Percentiles rank a stretch among this genome's conserved stretches.
phyloP scores from a whole-genome alignment of 2,797 vertebrate genomes.

The Taeniopygia guttata region DNA sequence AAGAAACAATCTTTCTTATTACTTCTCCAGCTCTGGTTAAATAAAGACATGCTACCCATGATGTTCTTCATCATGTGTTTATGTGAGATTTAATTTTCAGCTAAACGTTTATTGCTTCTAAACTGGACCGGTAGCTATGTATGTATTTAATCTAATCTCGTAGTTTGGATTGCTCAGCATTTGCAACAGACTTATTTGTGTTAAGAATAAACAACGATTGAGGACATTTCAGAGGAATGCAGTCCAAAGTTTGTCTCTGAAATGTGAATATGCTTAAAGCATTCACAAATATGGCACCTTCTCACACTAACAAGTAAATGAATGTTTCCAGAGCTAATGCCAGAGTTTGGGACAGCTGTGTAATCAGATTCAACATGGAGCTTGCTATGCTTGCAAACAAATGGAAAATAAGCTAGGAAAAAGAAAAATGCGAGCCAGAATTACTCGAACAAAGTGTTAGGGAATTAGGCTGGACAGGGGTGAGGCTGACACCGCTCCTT shows the following conservation, averaged over 20 bases:
- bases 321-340: neutral
- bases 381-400: neutral
- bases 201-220: neutral
- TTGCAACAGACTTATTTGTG: neutral
- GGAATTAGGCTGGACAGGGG: neutral
- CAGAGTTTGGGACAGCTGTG: neutral
- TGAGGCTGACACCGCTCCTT: neutral
- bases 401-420: neutral
- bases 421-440: neutral
- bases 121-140: neutral
- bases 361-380: neutral
- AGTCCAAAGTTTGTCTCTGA: neutral
- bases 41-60: neutral
- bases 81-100: neutral
- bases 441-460: neutral
- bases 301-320: neutral
- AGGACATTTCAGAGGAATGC: neutral
- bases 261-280: neutral
- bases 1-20: neutral
- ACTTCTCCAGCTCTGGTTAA: neutral
- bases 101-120: neutral
- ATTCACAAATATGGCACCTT: neutral
- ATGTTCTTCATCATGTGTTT: neutral
- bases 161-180: neutral
- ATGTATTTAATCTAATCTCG: neutral